Base-by-base conservation (phyloP, 92 coral and sea anemone genomes). In the Virgularia gustaviana region DNA sequence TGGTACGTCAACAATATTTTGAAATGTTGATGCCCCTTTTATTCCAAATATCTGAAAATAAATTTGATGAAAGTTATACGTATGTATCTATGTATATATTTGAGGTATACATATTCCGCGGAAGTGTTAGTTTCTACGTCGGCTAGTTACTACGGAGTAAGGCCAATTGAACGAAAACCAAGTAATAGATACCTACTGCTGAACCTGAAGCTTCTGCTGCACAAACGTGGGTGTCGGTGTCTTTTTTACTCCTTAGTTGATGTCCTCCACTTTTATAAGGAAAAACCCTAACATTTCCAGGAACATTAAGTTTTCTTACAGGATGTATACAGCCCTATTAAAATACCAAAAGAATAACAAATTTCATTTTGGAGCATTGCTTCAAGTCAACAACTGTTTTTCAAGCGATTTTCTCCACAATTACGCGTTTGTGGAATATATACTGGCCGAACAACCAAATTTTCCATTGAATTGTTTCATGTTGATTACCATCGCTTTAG, bases 401-500 rank as follows among this genome's bases (percentile, higher is more conserved):
- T n/a, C n/a, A n/a, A n/a, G n/a, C n/a, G n/a, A n/a, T n/a, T n/a
- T n/a, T n/a, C n/a, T n/a, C n/a, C n/a, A n/a, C n/a, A n/a, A n/a
- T n/a, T n/a, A n/a, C n/a, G n/a, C n/a, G n/a, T n/a, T n/a, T n/a
- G n/a, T n/a, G n/a, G n/a, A n/a, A n/a, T 15, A 39, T 7, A 39
- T 39, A 39, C 45, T 39, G 41, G 73, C 85, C 42, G 49, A 58
- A 41, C 80, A 81, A 43, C 85, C 85, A 81, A 81, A 81, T 67
- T 41, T 25, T 52, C 85, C 85, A 81, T 74, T 72, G 38, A 16
- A 79, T 32, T 59, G 84, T 74, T 79, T 79, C 63, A 71, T 78
- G 28, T 25, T 32, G 18, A 79, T 28, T 15, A 81, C 71, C 43
- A 81, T 65, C 16, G 85, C 76, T 60, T 81, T 81, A 13, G 66